A percentile compares a stretch with the other conserved stretches of the same genome.
phyloP scores from a whole-genome alignment of 2,888 invertebrate genomes.

The Morpho achilles region DNA sequence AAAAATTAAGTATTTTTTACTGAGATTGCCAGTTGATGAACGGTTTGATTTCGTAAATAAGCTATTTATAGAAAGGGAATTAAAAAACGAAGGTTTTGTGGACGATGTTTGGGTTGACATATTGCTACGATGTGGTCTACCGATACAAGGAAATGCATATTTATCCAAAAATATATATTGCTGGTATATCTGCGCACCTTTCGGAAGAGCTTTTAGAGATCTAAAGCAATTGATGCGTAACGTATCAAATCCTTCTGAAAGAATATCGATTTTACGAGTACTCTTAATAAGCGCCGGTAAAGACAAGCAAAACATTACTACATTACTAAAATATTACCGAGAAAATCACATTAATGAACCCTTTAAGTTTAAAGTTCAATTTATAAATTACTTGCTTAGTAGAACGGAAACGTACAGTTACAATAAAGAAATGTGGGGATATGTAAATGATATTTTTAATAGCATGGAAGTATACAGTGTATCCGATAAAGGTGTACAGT shows the following conservation, averaged over 20 bases:
- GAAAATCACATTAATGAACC: constrained; percentile 47
- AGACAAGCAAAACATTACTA: constrained; percentile 38
- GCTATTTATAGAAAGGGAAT: constrained; percentile 44
- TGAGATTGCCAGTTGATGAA: constrained; percentile 42
- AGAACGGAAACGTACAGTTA: constrained; percentile 37
- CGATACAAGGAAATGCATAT: background rate
- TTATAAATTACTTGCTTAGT: constrained; percentile 39
- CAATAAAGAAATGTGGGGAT: constrained; percentile 46
- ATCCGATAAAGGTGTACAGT: constrained; percentile 42
- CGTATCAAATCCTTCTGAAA: constrained; percentile 44
- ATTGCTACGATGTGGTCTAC: background rate
- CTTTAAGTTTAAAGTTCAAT: constrained; percentile 33
- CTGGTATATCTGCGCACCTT: constrained; percentile 54
- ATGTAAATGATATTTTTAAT: constrained; percentile 45
- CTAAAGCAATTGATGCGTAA: constrained; percentile 45
- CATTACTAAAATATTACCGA: constrained; percentile 43
- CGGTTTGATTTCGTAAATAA: constrained; percentile 49
- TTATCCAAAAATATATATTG: constrained; percentile 29
- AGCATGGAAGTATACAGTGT: constrained; percentile 45
- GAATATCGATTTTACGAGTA: constrained; percentile 41
- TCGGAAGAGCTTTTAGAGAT: constrained; percentile 47
- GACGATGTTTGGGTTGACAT: constrained; percentile 15
- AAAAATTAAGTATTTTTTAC: constrained; percentile 43
- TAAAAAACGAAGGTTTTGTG: constrained; percentile 25
- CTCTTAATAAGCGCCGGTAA: constrained; percentile 39